Base-by-base conservation (phyloP, 2,113 vertebrate species). In the Ammospiza nelsoni region DNA sequence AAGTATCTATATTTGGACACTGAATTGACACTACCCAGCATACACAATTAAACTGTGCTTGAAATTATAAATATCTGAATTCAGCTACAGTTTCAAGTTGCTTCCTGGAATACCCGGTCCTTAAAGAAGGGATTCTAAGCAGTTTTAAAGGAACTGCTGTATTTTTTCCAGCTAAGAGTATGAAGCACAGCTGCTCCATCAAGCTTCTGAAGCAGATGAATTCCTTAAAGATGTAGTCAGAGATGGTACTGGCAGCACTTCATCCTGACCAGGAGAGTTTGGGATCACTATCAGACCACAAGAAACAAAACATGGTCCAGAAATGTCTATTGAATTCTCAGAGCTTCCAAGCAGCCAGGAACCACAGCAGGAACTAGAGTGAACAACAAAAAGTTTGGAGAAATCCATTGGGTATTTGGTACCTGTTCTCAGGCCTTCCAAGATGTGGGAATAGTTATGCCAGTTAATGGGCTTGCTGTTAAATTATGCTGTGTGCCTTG, bases 101-200 rank as follows among this genome's bases (percentile, higher is more conserved):
- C 81, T 95, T 94, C 91, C 86, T 94, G 84, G 86, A 95, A 92
- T 84, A 92, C 41, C n/a, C 55, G 66, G 63, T 86, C 68, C 86
- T 74, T 73, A 85, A 37, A 93, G 62, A 75, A 89, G 14, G n/a
- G 31, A 43, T 82, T 89, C 57, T 84, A 89, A 94, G 81, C 77
- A 89, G 81, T 72, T 94, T 84, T 75, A 75, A 91, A 78, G 78
- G 44, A 92, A 85, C 58, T 68, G 48, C 44, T 82, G 66, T 39
- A 51, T 57, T 95, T 90, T 65, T 73, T 82, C 62, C 22, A 71
- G 89, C 43, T 71, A 54, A 61, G 46, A 94, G 12, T 8, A 33
- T 46, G 27, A 82, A 82, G 31, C n/a, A 66, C 84, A 78, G 81
- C 84, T 89, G 81, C 28, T 87, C 67, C 49, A 87, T 29, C 75